Evolutionary conservation across 2,113 vertebrate species (phyloP).

Genomic region (Scophthalmus maximus): DNA sequence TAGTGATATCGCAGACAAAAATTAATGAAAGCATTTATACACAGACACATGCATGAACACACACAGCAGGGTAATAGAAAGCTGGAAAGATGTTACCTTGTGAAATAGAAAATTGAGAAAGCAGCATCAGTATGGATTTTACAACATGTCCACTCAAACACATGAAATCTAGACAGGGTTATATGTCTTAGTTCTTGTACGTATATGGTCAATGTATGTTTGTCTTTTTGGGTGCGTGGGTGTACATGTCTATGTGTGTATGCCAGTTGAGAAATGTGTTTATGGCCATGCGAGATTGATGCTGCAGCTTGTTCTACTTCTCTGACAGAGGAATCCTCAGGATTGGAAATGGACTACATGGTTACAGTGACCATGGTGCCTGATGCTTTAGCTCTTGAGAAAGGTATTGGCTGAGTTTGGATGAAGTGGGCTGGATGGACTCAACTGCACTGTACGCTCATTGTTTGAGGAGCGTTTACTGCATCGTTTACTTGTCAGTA

Average conservation of each 20-base stretch:
- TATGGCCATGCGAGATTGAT: slow-evolving; percentile 51
- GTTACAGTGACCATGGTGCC: slow-evolving; percentile 77
- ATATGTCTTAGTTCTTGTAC: too few species aligned
- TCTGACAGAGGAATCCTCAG: slow-evolving; percentile 87
- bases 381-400: slow-evolving; percentile 81
- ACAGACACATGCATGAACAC: too few species aligned
- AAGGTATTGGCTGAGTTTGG: slow-evolving; percentile 83
- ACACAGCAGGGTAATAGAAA: too few species aligned
- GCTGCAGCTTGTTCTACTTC: slow-evolving; percentile 70
- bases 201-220: slow-evolving; percentile 22
- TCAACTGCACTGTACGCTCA: slow-evolving; percentile 30
- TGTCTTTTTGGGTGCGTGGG: slow-evolving; percentile 1
- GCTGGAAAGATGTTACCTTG: too few species aligned
- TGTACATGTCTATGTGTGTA: not conserved
- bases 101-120: too few species aligned
- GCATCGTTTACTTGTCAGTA: slow-evolving; percentile 31
- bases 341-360: slow-evolving; percentile 84
- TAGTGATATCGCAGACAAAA: too few species aligned
- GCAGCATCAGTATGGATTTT: too few species aligned
- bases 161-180: too few species aligned
- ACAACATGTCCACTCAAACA: too few species aligned
- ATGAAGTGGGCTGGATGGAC: slow-evolving; percentile 39
- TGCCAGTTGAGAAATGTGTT: slow-evolving; percentile 26
- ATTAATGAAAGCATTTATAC: too few species aligned
- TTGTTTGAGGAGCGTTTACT: slow-evolving; percentile 43